Evolutionary conservation across 2,797 vertebrate species (phyloP).

Genomic region (Hirundo rustica): DNA sequence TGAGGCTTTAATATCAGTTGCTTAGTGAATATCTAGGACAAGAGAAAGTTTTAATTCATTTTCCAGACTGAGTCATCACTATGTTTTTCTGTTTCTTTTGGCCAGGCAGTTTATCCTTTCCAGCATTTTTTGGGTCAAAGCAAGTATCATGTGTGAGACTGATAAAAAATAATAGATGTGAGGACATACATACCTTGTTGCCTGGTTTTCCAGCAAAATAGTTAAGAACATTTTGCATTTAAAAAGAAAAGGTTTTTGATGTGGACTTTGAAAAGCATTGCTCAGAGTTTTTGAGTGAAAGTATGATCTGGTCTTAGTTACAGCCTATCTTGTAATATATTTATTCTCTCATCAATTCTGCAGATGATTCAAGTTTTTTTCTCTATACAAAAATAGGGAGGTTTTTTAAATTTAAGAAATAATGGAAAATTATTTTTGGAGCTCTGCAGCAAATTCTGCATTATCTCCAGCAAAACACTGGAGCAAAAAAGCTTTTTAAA

Average conservation of each 20-base stretch:
- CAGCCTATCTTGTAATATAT: background rate
- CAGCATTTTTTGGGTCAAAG: background rate
- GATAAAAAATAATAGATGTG: background rate
- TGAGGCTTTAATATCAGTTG: background rate
- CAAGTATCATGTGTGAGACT: background rate
- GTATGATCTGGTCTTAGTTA: background rate
- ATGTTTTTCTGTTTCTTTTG: constrained; percentile 3
- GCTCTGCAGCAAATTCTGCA: background rate
- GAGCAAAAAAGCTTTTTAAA: background rate
- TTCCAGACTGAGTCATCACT: background rate
- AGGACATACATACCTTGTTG: background rate
- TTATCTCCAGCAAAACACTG: background rate
- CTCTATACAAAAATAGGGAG: background rate
- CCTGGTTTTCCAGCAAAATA: background rate
- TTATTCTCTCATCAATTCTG: background rate
- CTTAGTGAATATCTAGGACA: background rate
- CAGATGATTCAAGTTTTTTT: background rate
- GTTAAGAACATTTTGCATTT: background rate
- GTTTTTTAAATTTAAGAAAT: background rate
- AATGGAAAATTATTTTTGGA: background rate
- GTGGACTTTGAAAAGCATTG: background rate
- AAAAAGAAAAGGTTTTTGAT: background rate
- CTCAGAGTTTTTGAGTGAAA: background rate
- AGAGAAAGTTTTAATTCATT: background rate
- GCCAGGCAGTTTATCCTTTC: background rate